Conservation (phyloP, 2,113 vertebrate genomes). For the Percina caprodes region DNA sequence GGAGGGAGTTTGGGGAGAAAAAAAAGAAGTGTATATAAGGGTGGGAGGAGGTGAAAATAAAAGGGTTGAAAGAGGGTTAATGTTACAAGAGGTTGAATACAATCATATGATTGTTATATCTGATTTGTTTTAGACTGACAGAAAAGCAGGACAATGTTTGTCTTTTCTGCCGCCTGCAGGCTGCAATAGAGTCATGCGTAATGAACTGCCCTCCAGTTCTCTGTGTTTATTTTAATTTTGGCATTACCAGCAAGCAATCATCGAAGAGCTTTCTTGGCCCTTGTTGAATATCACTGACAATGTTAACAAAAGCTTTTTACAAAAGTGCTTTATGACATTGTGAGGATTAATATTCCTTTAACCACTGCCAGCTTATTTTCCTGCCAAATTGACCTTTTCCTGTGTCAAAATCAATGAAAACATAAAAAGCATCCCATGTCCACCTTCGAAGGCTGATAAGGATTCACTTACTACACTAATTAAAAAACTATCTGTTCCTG, state of each 20-base stretch:
- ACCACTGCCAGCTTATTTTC: fast-evolving
- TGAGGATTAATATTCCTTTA: conserved; percentile 1
- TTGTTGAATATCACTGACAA: background rate
- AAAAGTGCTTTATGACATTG: background rate
- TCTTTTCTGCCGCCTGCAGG: conserved; percentile 3
- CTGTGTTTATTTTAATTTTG: conserved; percentile 7
- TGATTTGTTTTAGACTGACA: background rate
- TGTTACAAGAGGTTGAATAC: background rate
- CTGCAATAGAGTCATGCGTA: background rate
- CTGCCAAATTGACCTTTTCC: fast-evolving
- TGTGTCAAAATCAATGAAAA: background rate
- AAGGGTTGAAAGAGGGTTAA: conserved; percentile 6
- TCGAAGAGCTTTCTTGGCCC: background rate
- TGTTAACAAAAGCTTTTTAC: conserved; percentile 1
- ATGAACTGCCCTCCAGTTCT: background rate
- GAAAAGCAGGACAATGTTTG: background rate
- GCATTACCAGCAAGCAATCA: background rate
- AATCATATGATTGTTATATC: background rate
- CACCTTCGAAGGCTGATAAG: no score
- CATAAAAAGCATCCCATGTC: background rate
- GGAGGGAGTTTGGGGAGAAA: background rate
- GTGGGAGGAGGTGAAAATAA: background rate
- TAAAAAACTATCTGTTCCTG: background rate
- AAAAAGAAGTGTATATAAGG: background rate
- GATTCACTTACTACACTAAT: background rate